phyloP scores from a whole-genome alignment of 2,888 invertebrate genomes.

The Epistrophe eligans region DNA sequence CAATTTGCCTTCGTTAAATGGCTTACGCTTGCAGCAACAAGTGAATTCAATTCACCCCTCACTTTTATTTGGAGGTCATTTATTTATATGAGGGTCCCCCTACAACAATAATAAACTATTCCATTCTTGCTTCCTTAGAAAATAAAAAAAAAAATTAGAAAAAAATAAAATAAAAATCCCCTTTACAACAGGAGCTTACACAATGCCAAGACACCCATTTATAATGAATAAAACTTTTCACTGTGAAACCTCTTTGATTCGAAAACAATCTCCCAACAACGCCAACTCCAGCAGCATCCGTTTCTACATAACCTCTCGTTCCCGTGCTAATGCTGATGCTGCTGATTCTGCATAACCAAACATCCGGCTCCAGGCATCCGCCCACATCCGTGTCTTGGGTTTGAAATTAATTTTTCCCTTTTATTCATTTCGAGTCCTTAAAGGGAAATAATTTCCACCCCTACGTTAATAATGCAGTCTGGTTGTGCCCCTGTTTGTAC shows the following conservation, averaged over 20 bases:
- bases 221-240: conserved; percentile 68
- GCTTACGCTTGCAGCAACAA: conserved; percentile 55
- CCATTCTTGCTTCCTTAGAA: not conserved
- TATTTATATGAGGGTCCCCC: not conserved
- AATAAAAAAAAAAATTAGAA: conserved; percentile 3
- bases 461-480: conserved; percentile 59
- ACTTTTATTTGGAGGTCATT: conserved; percentile 16
- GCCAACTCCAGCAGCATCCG: conserved; percentile 51
- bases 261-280: conserved; percentile 67
- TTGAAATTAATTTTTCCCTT: conserved; percentile 62
- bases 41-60: conserved; percentile 31
- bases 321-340: not conserved
- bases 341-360: conserved; percentile 5
- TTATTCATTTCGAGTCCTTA: conserved; percentile 64
- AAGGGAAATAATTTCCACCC: conserved; percentile 58
- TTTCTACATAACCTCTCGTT: conserved; percentile 1
- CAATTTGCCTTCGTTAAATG: conserved; percentile 59
- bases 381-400: conserved; percentile 45
- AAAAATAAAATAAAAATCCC: not conserved
- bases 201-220: conserved; percentile 58
- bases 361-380: conserved; percentile 23
- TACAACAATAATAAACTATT: conserved; percentile 39
- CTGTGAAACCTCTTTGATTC: conserved; percentile 64
- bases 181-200: conserved; percentile 43
- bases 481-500: conserved; percentile 34